Base-by-base conservation (phyloP, 1,140 invertebrate genomes). In the Drosophila cardini region DNA sequence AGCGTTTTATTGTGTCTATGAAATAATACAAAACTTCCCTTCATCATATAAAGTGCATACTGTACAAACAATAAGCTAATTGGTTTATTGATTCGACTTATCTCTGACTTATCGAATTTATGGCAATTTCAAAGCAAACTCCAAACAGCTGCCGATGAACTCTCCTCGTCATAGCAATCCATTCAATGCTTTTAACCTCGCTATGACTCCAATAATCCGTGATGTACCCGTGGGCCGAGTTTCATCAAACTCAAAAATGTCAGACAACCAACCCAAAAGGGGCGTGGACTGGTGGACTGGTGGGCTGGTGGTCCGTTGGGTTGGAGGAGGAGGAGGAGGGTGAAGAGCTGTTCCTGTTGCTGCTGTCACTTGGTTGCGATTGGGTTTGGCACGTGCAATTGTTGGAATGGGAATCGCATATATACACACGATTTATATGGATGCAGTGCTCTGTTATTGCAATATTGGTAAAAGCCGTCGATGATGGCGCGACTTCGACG, bases 401-500 rank as follows among this genome's bases (percentile, higher is more conserved):
- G 68, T 26, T 57, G 55, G 68, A 64, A 45, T 36, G 57, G 26
- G 42, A 36, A 40, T 15, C 21, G 67, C 32, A 63, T 52, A 52
- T 50, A 26, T 60, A 60, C 4, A 36, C 3, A 46, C 40, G 56
- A 68, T 61, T 61, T 68, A 61, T 73, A 57, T 67, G 55, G 53
- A 58, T 48, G 0, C 30, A 26, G 62, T 36, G 70, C 45, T 57
- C 16, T 26, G 36, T 58, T 58, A 80, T 81, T 80, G 82, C 81
- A 72, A 85, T 76, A 69, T 72, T 50, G 70, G 58, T 82, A 67
- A 82, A 82, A 87, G 82, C 82, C 68, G 71, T 50, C 77, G 71
- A 76, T 86, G 75, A 87, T 86, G 64, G 63, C 61, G 48, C 65
- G 64, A 57, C 80, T 83, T 76, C 72, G 57, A 62, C 72, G 72